A percentile compares a stretch with the other conserved stretches of the same genome.
phyloP scores from a whole-genome alignment of 2,113 vertebrate genomes.

The Hoplias malabaricus region DNA sequence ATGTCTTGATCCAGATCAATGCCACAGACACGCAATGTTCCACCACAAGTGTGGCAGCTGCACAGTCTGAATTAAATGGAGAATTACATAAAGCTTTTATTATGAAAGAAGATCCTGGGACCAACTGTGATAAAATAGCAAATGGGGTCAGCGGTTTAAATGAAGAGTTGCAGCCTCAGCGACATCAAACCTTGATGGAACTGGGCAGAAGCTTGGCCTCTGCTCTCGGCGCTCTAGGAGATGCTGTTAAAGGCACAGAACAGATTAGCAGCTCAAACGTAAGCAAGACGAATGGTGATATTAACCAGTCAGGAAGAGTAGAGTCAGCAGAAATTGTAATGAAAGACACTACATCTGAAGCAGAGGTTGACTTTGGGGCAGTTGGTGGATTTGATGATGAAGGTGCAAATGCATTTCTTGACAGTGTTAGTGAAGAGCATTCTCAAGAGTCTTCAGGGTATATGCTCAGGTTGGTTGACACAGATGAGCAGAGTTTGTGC shows the following conservation, averaged over 20 bases:
- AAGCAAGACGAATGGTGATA: slow-evolving; percentile 65
- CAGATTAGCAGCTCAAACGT: slow-evolving; percentile 69
- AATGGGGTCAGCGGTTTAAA: slow-evolving; percentile 84
- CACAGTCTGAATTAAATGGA: slow-evolving; percentile 29
- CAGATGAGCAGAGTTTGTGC: slow-evolving; percentile 75
- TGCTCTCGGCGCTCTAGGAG: slow-evolving; percentile 83
- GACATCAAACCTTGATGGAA: slow-evolving; percentile 85
- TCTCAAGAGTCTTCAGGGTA: slow-evolving; percentile 17
- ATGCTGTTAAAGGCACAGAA: slow-evolving; percentile 79
- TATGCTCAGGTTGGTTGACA: background rate
- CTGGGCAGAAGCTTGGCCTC: slow-evolving; percentile 83
- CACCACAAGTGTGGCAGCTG: slow-evolving; percentile 5
- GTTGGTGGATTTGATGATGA: slow-evolving; percentile 67
- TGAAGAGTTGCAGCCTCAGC: slow-evolving; percentile 83
- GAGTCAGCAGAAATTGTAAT: slow-evolving; percentile 59
- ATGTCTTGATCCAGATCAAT: slow-evolving; percentile 73
- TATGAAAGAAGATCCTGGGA: slow-evolving; percentile 63
- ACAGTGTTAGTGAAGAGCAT: background rate
- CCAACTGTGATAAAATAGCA: slow-evolving; percentile 67
- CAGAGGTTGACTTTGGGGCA: slow-evolving; percentile 70
- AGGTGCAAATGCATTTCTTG: background rate
- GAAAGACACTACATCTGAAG: slow-evolving; percentile 60
- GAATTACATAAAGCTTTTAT: slow-evolving; percentile 22
- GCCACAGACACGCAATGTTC: slow-evolving; percentile 25
- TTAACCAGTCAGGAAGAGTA: slow-evolving; percentile 55